Base-by-base conservation (phyloP, 2,113 vertebrate genomes). In the Pelecanoides urinatrix region DNA sequence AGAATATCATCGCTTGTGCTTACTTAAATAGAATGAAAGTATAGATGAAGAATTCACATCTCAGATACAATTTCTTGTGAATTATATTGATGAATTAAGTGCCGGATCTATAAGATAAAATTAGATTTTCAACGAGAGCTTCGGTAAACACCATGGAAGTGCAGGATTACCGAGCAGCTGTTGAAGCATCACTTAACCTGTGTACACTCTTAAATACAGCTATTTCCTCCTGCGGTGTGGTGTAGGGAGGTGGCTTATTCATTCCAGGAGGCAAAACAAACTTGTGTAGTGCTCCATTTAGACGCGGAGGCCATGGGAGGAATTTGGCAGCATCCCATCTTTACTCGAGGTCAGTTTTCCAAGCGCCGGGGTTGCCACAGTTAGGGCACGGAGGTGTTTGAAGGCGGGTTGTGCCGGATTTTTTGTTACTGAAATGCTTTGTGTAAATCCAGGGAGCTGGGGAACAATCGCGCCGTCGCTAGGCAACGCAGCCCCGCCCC, bases 111-210 rank as follows among this genome's bases (percentile, higher is more conserved):
- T 18, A 12, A 8, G 18, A 30, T 5, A 40, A 49, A 86, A 71
- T 5, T 1, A 29, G 27, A 4, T 68, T 76, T 76, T 65, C 29
- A 38, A 9, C 1, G 4, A 30, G 29, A 30, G 7, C 42, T 67
- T 47, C 6, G 12, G n/a, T 6, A 34, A 66, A 27, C 40, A 3
- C 32, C 4, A 1, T 0, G 27, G n/a, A 44, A 76, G 36, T 5
- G 5, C 0, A 0, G 49, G 40, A n/a, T 2, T 42, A 25, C 13
- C 2, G 1, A 32, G 44, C 38, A 55, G 53, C 40, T 55, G 14
- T 5, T 26, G 30, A 58, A 59, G 30, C 5, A 0, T 11, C 61
- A 7, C 56, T 62, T 29, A 19, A 38, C 7, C 30, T 12, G 40
- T 10, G 25, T 7, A 2, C 3, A 2, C 32, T 26, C 55, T 21